Conservation (phyloP, 2,888 invertebrate genomes). For the Thecophora atra region DNA sequence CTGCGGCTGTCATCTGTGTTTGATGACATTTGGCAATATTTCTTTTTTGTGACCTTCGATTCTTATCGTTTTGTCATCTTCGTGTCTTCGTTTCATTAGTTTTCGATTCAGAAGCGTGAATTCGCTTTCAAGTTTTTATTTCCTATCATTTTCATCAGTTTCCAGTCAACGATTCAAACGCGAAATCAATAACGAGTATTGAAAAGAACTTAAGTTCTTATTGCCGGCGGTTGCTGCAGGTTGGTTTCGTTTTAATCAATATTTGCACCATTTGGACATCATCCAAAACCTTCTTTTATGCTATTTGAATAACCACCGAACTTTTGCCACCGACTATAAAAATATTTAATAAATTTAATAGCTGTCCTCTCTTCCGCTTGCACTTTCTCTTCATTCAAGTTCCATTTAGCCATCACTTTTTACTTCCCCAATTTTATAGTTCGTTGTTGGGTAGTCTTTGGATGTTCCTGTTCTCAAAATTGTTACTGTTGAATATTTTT, state of each 20-base stretch:
- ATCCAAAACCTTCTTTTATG: not conserved
- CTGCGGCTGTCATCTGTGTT: constrained; percentile 11
- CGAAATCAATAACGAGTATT: not conserved
- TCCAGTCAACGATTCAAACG: constrained; percentile 12
- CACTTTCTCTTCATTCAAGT: not conserved
- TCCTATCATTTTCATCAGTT: constrained; percentile 25
- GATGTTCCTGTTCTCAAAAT: no score
- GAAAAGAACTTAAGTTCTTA: not conserved
- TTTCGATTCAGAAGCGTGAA: no score
- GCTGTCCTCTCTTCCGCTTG: not conserved
- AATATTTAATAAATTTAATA: constrained; percentile 4
- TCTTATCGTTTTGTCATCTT: no score
- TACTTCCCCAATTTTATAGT: no score
- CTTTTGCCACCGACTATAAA: not conserved
- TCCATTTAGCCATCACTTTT: no score
- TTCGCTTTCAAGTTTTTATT: no score
- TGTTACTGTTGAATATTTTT: no score
- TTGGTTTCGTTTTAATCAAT: not conserved
- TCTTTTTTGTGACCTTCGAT: no score
- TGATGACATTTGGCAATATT: not conserved
- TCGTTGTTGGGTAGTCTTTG: no score
- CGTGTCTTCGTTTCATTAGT: not conserved
- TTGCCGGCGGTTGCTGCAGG: not conserved
- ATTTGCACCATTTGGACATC: not conserved
- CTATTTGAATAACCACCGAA: not conserved